These are phyloP conservation scores for Itoplectis maculator DNA, from an alignment of 2,888 invertebrate genomes.

Conservation along the genomic window DNA sequence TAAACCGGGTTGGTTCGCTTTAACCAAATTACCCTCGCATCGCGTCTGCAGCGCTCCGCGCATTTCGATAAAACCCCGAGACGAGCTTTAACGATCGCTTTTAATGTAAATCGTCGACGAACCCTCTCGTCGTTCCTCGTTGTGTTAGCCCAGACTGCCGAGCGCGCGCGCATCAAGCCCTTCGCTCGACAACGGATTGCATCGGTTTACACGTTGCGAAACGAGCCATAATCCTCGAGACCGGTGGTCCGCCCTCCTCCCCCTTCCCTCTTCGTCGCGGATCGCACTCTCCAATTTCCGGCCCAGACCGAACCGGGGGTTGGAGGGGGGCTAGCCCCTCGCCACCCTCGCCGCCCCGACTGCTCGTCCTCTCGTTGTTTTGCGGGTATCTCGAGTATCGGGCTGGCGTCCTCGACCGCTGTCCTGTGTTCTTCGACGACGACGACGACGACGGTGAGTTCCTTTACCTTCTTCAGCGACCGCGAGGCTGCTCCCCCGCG, in stretches of 20 bases:
- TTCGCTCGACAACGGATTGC: slow-evolving; percentile 56
- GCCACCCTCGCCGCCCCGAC: neutral
- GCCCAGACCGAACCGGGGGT: slow-evolving; percentile 41
- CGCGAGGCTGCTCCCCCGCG: neutral
- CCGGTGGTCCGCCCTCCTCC: slow-evolving; percentile 21
- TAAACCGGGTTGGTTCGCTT: slow-evolving; percentile 24
- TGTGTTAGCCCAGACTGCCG: slow-evolving; percentile 22
- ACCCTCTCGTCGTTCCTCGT: slow-evolving; percentile 12
- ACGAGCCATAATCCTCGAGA: slow-evolving; percentile 68
- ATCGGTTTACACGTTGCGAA: slow-evolving; percentile 72
- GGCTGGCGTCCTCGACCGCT: neutral
- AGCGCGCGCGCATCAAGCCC: slow-evolving; percentile 28
- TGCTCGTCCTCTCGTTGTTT: neutral
- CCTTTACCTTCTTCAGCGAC: slow-evolving; percentile 17
- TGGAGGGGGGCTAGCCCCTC: too few species aligned
- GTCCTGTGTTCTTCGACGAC: slow-evolving; percentile 7
- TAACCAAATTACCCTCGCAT: slow-evolving; percentile 53
- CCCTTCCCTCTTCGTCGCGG: slow-evolving; percentile 25
- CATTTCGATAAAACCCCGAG: slow-evolving; percentile 54
- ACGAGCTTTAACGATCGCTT: slow-evolving; percentile 66
- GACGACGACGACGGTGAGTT: slow-evolving; percentile 2
- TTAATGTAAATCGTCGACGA: slow-evolving; percentile 68
- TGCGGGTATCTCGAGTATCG: slow-evolving; percentile 7
- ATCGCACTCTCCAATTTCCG: slow-evolving; percentile 56
- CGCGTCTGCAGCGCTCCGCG: slow-evolving; percentile 31